Evolutionary conservation across 2,797 vertebrate genomes (phyloP).

Genomic region (Pipistrellus pygmaeus): DNA sequence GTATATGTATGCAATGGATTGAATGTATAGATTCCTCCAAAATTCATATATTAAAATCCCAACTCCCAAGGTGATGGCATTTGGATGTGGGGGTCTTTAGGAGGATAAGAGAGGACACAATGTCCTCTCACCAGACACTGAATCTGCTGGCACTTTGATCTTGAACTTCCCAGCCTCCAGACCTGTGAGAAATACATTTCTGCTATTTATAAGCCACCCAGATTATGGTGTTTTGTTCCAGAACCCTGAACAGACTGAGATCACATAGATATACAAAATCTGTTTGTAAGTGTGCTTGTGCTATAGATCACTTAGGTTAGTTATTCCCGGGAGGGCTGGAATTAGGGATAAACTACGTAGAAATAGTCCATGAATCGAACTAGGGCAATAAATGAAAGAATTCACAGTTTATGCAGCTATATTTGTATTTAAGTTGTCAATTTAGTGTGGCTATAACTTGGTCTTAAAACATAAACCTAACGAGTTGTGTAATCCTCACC

Average conservation of each 20-base stretch:
- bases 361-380: neutral
- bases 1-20: neutral
- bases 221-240: neutral
- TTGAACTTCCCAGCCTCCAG: neutral
- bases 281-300: neutral
- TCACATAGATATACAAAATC: neutral
- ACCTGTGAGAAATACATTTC: neutral
- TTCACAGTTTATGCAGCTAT: neutral
- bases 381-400: neutral
- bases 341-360: neutral
- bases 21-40: neutral
- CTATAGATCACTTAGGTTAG: neutral
- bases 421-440: slow-evolving; percentile 22
- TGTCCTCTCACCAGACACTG: neutral
- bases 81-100: neutral
- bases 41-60: neutral
- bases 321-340: neutral
- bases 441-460: neutral
- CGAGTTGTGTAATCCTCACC: neutral
- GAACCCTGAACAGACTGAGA: neutral
- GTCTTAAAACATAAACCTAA: slow-evolving; percentile 35
- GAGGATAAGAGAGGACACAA: neutral
- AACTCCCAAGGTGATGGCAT: neutral
- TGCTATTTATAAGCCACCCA: neutral
- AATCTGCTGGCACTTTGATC: neutral